Evolutionary conservation across 2,113 vertebrate species (phyloP).

Genomic region (Carassius auratus): DNA sequence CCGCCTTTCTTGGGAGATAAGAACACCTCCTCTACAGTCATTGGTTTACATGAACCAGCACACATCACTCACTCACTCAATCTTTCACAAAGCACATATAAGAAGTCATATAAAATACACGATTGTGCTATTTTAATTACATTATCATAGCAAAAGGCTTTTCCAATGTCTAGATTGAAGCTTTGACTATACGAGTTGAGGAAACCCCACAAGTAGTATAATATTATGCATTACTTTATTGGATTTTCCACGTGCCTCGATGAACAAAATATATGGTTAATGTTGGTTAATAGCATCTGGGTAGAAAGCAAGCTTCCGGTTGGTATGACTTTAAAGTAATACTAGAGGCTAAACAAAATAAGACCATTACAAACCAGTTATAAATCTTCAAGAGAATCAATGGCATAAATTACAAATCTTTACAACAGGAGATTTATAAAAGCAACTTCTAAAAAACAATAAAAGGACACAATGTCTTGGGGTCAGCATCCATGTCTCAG

Average conservation of each 20-base stretch:
- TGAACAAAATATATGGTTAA: constrained; percentile 68
- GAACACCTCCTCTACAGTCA: constrained; percentile 37
- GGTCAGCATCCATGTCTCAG: constrained; percentile 7
- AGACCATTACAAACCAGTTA: constrained; percentile 57
- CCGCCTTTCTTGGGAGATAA: constrained; percentile 16
- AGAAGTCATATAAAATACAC: background rate
- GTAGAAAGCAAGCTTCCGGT: constrained; percentile 74
- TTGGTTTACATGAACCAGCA: constrained; percentile 12
- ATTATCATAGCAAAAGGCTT: background rate
- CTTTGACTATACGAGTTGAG: background rate
- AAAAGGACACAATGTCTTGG: background rate
- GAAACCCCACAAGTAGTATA: constrained; percentile 16
- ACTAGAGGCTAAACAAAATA: constrained; percentile 64
- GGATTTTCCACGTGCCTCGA: constrained; percentile 66
- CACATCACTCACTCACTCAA: background rate
- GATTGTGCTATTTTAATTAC: constrained; percentile 17
- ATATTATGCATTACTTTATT: constrained; percentile 76
- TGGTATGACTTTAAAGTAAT: constrained; percentile 60
- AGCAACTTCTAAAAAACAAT: constrained; percentile 2
- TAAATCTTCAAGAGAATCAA: constrained; percentile 73
- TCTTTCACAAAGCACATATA: background rate
- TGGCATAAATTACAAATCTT: constrained; percentile 89
- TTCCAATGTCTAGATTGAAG: background rate
- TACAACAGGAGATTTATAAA: constrained; percentile 69
- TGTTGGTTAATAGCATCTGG: constrained; percentile 50